A percentile compares a stretch with the other conserved stretches of the same genome.
Evolutionary conservation across 2,113 vertebrate species (phyloP).

Genomic region (Amblyopsis rosae): DNA sequence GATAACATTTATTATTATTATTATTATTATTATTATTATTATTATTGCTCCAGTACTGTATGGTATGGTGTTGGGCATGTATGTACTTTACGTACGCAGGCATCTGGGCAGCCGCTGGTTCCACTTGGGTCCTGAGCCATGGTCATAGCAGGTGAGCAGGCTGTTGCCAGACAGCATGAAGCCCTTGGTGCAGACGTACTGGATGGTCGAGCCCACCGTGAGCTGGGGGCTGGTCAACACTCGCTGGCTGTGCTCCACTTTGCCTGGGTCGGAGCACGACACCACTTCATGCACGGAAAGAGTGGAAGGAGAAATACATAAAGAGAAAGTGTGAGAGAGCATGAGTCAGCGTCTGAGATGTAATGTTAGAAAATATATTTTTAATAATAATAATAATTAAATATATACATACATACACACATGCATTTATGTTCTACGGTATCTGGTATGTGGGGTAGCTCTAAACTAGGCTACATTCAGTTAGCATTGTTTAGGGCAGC

Average conservation of each 20-base stretch:
- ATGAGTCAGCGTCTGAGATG: neutral
- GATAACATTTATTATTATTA: too few relatives aligned
- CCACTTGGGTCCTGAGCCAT: slow-evolving; percentile 88
- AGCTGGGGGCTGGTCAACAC: slow-evolving; percentile 86
- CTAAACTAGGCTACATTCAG: too few relatives aligned
- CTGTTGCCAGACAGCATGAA: slow-evolving; percentile 83
- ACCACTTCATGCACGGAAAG: slow-evolving; percentile 74
- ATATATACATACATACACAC: too few relatives aligned
- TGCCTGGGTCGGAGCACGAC: slow-evolving; percentile 87
- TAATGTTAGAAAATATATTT: too few relatives aligned
- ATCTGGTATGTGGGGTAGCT: too few relatives aligned
- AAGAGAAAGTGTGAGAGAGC: neutral
- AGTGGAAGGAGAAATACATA: neutral
- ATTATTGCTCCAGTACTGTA: neutral
- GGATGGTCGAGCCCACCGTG: slow-evolving; percentile 86
- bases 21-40: too few relatives aligned
- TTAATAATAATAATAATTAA: too few relatives aligned
- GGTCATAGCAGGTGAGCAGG: slow-evolving; percentile 87
- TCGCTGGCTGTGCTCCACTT: slow-evolving; percentile 88
- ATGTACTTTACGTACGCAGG: slow-evolving; percentile 88
- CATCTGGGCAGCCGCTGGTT: slow-evolving; percentile 90
- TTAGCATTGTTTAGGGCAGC: too few relatives aligned
- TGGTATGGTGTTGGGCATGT: neutral
- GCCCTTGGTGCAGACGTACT: slow-evolving; percentile 90
- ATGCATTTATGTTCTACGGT: too few relatives aligned